Percentiles rank a stretch among this genome's conserved stretches.
Evolutionary conservation across 2,113 vertebrate species (phyloP).

Genomic region (Pan troglodytes): NHGRI_mPanTro3-v2.1_pri NC_072412.2:111167001-111167500

Average conservation of each 20-base stretch:
- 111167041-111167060: neutral
- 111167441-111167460: neutral
- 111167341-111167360: rapidly evolving
- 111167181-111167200: rapidly evolving
- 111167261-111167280: rapidly evolving
- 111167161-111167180: neutral
- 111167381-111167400: neutral
- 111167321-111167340: rapidly evolving
- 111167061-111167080: neutral
- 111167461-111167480: neutral
- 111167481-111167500: neutral
- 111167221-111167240: neutral
- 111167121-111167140: neutral
- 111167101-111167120: too few species aligned
- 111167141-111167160: neutral
- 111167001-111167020: neutral
- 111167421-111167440: neutral
- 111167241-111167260: rapidly evolving
- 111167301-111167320: too few species aligned
- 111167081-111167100: rapidly evolving
- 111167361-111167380: neutral
- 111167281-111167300: neutral
- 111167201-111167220: neutral
- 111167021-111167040: neutral
- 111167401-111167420: neutral